phyloP scores from a whole-genome alignment of 2,797 vertebrate species.

The Chaetodon trifasciatus region DNA sequence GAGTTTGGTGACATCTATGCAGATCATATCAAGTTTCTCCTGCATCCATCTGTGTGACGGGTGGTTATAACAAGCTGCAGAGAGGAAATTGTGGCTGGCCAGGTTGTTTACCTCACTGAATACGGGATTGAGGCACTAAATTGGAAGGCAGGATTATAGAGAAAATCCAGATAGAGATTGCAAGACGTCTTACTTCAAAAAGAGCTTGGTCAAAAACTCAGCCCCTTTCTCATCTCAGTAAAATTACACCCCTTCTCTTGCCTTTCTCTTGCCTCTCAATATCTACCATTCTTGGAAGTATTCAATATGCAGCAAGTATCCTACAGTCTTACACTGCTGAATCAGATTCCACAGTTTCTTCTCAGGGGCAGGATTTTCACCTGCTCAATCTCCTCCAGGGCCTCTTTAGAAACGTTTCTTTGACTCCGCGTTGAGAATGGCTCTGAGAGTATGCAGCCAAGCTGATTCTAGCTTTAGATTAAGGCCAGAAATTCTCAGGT shows the following conservation, averaged over 20 bases:
- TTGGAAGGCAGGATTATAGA: slow-evolving; percentile 72
- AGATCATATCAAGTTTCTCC: slow-evolving; percentile 12
- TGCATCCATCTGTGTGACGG: slow-evolving; percentile 13
- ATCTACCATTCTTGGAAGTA: slow-evolving; percentile 26
- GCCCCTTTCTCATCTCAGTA: slow-evolving; percentile 41
- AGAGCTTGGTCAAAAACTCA: slow-evolving; percentile 60
- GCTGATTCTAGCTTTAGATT: slow-evolving; percentile 72
- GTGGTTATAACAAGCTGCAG: slow-evolving; percentile 36
- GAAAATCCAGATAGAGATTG: slow-evolving; percentile 67
- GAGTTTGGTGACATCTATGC: slow-evolving; percentile 21
- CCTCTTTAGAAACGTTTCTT: slow-evolving; percentile 39
- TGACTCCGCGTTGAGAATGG: slow-evolving; percentile 39
- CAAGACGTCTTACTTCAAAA: slow-evolving; percentile 58
- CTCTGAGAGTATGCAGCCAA: slow-evolving; percentile 45
- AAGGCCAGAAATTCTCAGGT: slow-evolving; percentile 55
- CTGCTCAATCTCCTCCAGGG: slow-evolving; percentile 44
- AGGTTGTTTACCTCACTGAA: slow-evolving; percentile 69
- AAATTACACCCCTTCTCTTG: slow-evolving; percentile 37
- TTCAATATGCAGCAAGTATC: slow-evolving; percentile 43
- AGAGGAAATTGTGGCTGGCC: slow-evolving; percentile 49
- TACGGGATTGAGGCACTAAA: slow-evolving; percentile 52
- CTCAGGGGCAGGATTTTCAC: slow-evolving; percentile 50
- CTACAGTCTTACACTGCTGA: slow-evolving; percentile 34
- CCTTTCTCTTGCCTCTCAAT: slow-evolving; percentile 15
- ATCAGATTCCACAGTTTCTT: slow-evolving; percentile 49